These are phyloP conservation scores for Drosophila triauraria DNA, from an alignment of 1,140 invertebrate genomes.

Conservation along the genomic window DNA sequence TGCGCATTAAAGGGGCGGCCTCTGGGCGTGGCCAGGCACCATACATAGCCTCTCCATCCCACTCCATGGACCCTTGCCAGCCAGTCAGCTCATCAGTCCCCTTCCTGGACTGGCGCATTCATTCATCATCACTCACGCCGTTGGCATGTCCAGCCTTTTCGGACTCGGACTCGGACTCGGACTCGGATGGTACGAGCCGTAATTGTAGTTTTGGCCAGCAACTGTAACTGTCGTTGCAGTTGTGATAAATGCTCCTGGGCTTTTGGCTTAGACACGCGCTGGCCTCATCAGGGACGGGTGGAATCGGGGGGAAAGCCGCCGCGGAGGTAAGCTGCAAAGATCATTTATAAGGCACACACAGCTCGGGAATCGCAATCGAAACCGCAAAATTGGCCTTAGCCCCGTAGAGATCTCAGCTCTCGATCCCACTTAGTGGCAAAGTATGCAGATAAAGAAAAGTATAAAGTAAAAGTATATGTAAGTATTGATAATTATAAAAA, in stretches of 20 bases:
- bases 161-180: not conserved
- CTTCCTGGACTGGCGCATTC: slow-evolving; percentile 19
- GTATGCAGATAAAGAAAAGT: not conserved
- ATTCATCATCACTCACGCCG: slow-evolving; percentile 62
- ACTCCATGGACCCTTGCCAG: not conserved
- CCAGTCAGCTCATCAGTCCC: slow-evolving; percentile 1
- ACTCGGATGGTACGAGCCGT: slow-evolving; percentile 7
- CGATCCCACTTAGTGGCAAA: slow-evolving; percentile 29
- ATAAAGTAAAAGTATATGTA: no score
- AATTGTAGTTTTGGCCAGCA: slow-evolving; percentile 31
- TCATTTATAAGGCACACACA: slow-evolving; percentile 26
- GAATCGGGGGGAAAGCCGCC: not conserved
- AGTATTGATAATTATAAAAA: no score
- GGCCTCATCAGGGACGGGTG: not conserved
- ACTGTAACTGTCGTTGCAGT: slow-evolving; percentile 41
- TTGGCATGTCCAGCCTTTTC: slow-evolving; percentile 31
- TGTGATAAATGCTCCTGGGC: slow-evolving; percentile 65
- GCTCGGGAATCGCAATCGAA: slow-evolving; percentile 2
- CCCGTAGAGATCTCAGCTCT: slow-evolving; percentile 16
- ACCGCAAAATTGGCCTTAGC: slow-evolving; percentile 47
- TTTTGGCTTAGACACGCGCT: slow-evolving; percentile 60
- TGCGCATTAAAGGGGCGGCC: not conserved
- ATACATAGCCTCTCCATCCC: not conserved
- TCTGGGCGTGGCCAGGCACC: not conserved
- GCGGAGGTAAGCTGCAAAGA: slow-evolving; percentile 1